Percentiles rank a stretch among this genome's conserved stretches.
phyloP scores from a whole-genome alignment of 2,113 vertebrate genomes.

The Lophius piscatorius region DNA sequence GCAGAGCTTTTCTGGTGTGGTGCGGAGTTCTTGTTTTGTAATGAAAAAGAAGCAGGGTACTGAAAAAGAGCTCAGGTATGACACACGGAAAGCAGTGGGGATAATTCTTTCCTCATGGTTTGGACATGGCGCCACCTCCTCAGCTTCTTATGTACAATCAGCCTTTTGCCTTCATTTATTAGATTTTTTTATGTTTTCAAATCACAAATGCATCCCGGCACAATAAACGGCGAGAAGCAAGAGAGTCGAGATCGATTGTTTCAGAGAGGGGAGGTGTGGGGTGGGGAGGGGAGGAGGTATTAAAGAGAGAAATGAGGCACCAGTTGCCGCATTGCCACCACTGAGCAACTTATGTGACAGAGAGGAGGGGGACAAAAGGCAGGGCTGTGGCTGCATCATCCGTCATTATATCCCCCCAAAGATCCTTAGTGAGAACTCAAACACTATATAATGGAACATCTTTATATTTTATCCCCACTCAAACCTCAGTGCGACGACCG shows the following conservation, averaged over 20 bases:
- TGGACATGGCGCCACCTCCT: neutral
- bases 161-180: neutral
- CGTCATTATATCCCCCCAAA: too few species aligned
- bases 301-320: too few species aligned
- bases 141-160: too few species aligned
- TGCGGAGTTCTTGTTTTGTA: neutral
- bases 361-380: neutral
- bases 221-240: constrained; percentile 14
- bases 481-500: too few species aligned
- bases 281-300: neutral
- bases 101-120: neutral
- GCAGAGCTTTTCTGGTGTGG: constrained; percentile 18
- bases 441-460: too few species aligned
- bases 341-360: constrained; percentile 20
- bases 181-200: constrained; percentile 1
- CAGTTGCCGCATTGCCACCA: constrained; percentile 70
- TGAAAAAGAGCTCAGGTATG: neutral
- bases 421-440: too few species aligned
- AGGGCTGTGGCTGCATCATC: neutral
- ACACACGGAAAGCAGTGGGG: too few species aligned
- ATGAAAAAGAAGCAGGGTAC: neutral
- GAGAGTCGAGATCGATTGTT: constrained; percentile 18
- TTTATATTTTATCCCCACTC: too few species aligned
- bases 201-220: constrained; percentile 19
- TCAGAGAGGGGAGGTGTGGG: neutral